A percentile compares a stretch with the other conserved stretches of the same genome.
Conservation (phyloP, 2,888 invertebrate genomes). For the Esperia sulphurella region DNA sequence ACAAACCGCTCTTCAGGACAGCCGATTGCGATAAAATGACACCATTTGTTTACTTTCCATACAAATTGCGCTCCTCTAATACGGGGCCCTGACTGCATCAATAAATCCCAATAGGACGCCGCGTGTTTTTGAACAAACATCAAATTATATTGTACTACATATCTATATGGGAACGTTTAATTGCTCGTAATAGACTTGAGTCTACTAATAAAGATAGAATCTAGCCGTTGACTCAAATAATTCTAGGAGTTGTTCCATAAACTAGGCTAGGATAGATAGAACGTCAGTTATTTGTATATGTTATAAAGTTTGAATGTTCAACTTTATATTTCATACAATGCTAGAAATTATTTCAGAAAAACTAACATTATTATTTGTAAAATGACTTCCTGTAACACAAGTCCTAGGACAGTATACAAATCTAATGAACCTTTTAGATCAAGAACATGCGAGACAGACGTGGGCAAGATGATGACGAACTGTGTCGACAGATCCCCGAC, state of each 20-base stretch:
- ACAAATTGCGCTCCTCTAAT: constrained; percentile 7
- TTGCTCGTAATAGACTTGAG: background rate
- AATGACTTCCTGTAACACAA: no score
- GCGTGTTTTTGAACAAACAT: background rate
- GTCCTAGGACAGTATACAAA: no score
- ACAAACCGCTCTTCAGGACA: constrained; percentile 24
- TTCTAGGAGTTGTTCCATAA: no score
- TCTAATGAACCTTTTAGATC: constrained; percentile 2
- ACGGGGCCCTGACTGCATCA: constrained; percentile 2
- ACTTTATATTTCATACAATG: no score
- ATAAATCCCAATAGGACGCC: constrained; percentile 4
- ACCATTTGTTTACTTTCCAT: constrained; percentile 8
- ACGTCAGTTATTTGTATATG: no score
- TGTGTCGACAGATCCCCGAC: background rate
- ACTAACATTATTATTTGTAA: no score
- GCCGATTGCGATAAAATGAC: constrained; percentile 27
- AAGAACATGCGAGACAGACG: background rate
- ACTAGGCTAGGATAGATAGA: no score
- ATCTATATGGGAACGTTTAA: background rate
- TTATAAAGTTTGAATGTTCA: no score
- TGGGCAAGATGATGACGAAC: background rate
- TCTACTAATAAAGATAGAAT: no score
- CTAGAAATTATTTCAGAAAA: background rate
- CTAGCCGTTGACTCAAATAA: no score
- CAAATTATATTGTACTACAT: background rate